phyloP scores from a whole-genome alignment of 2,888 invertebrate genomes.

The Patella pellucida region DNA sequence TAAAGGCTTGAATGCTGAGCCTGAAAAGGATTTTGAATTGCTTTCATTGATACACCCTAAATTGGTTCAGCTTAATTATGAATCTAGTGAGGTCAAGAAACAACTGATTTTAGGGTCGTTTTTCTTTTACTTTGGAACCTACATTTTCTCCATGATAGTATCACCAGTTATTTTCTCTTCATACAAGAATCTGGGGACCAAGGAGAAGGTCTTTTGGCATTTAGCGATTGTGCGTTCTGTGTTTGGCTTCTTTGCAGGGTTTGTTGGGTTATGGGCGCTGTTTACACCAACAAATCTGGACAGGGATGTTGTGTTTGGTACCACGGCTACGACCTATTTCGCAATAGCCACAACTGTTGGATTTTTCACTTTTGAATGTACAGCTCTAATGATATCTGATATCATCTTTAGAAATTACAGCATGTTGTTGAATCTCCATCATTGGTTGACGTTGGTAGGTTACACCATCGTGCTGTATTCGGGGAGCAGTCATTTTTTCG shows the following conservation, averaged over 20 bases:
- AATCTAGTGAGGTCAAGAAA: conserved; percentile 36
- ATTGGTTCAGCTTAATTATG: conserved; percentile 46
- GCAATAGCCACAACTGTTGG: conserved; percentile 52
- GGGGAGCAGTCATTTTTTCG: conserved; percentile 56
- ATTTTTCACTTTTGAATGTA: conserved; percentile 62
- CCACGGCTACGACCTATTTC: conserved; percentile 51
- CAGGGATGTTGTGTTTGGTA: conserved; percentile 54
- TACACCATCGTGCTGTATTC: conserved; percentile 42
- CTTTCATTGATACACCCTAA: conserved; percentile 51
- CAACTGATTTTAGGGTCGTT: conserved; percentile 42
- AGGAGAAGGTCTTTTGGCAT: conserved; percentile 63
- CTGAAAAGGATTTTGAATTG: conserved; percentile 27
- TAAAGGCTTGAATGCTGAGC: too few species aligned
- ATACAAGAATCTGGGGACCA: conserved; percentile 47
- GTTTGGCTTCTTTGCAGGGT: conserved; percentile 53
- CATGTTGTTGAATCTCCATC: conserved; percentile 55
- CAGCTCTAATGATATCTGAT: conserved; percentile 54
- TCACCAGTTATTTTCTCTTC: conserved; percentile 33
- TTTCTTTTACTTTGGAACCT: conserved; percentile 40
- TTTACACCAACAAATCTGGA: conserved; percentile 51
- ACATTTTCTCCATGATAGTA: conserved; percentile 36
- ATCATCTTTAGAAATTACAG: conserved; percentile 49
- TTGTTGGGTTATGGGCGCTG: conserved; percentile 51
- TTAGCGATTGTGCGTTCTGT: conserved; percentile 56
- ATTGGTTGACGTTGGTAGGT: conserved; percentile 57